phyloP scores from a whole-genome alignment of 2,113 vertebrate species.

The Psephotus haematonotus region DNA sequence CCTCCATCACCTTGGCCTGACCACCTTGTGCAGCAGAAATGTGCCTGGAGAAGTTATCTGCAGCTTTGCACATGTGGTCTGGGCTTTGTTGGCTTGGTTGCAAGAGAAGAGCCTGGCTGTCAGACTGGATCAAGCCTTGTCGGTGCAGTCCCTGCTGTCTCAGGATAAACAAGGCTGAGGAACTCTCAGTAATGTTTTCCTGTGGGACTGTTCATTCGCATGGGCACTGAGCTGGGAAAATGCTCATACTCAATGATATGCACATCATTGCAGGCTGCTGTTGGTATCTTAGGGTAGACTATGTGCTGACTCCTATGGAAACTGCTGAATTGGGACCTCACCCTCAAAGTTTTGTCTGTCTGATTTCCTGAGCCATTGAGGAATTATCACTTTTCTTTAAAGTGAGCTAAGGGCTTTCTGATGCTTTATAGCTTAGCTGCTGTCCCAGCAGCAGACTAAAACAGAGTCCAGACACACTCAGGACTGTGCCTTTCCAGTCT shows the following conservation, averaged over 20 bases:
- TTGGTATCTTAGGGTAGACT: background rate
- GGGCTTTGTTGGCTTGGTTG: background rate
- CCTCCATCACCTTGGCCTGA: background rate
- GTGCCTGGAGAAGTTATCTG: background rate
- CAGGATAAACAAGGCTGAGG: background rate
- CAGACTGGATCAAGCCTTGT: background rate
- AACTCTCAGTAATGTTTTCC: background rate
- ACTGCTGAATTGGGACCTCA: background rate
- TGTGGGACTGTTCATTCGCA: background rate
- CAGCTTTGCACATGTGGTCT: background rate
- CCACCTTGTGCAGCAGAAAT: background rate
- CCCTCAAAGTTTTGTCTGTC: background rate
- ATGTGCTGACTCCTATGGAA: background rate
- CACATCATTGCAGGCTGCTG: background rate
- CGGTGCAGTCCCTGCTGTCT: rapidly evolving
- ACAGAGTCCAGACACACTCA: background rate
- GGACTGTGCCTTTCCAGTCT: background rate
- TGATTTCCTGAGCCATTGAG: background rate
- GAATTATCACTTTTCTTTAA: background rate
- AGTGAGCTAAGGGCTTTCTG: background rate
- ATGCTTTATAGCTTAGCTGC: background rate
- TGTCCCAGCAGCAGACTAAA: background rate
- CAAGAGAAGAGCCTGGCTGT: background rate
- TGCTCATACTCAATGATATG: background rate
- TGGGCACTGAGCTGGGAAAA: background rate